phyloP scores from a whole-genome alignment of 1,140 invertebrate species.

The Sarcophaga bullata region DNA sequence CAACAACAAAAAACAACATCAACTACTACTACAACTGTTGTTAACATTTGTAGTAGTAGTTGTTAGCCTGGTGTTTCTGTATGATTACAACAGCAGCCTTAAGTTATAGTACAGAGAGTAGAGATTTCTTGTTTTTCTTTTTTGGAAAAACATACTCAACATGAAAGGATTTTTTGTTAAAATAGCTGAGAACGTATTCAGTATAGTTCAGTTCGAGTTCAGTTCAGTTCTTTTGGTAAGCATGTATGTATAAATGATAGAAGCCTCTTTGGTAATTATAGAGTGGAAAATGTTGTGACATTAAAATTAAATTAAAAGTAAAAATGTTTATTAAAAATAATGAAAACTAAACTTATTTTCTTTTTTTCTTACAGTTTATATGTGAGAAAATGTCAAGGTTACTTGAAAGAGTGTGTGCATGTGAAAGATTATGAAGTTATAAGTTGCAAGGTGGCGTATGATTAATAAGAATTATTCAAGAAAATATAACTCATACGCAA shows the following conservation, averaged over 20 bases:
- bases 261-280: not conserved
- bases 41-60: not conserved
- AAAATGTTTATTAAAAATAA: not conserved
- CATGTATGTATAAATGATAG: not conserved
- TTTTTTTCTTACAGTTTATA: no score
- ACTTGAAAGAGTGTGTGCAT: not conserved
- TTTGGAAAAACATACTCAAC: not conserved
- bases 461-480: no score
- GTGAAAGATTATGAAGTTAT: no score
- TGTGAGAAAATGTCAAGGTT: not conserved
- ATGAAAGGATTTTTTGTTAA: not conserved
- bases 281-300: not conserved
- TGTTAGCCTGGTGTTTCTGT: not conserved
- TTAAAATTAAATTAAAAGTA: not conserved
- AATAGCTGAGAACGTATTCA: no score
- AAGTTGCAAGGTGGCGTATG: no score
- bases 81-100: not conserved
- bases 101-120: not conserved
- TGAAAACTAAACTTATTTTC: no score
- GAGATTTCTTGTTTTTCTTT: no score
- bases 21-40: not conserved
- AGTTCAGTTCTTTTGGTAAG: no score
- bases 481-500: no score
- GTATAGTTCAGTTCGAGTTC: no score
- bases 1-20: not conserved